Conservation (phyloP, 2,888 invertebrate species). For the Philaethria dido region DNA sequence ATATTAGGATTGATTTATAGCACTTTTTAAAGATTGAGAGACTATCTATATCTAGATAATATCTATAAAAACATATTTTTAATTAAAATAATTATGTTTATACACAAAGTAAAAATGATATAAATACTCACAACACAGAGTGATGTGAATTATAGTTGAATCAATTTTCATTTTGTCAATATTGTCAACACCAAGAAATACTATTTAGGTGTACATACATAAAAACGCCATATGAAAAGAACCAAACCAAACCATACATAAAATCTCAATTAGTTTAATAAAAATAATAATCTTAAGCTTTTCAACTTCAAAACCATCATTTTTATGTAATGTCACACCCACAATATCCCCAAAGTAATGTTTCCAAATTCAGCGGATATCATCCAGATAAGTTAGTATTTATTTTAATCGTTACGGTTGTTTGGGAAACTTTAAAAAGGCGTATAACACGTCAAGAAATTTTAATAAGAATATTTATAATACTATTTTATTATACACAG, state of each 20-base stretch:
- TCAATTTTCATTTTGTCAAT: background rate
- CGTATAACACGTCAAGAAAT: too few species aligned
- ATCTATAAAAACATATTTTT: too few species aligned
- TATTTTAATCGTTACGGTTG: background rate
- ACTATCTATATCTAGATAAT: too few species aligned
- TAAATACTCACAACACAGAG: background rate
- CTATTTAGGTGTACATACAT: too few species aligned
- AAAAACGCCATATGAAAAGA: too few species aligned
- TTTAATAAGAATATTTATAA: too few species aligned
- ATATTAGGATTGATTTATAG: too few species aligned
- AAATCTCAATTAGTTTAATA: background rate
- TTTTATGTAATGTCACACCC: constrained; percentile 49
- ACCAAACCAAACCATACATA: too few species aligned
- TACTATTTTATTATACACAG: constrained; percentile 47
- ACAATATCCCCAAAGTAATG: constrained; percentile 62
- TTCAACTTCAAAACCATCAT: background rate
- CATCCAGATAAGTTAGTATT: constrained; percentile 59
- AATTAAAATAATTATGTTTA: too few species aligned
- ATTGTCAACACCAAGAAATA: background rate
- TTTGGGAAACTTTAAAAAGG: too few species aligned
- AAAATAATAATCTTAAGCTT: too few species aligned
- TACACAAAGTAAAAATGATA: background rate
- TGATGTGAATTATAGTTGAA: background rate
- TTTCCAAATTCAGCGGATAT: constrained; percentile 66
- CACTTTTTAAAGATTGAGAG: too few species aligned